phyloP scores from a whole-genome alignment of 2,797 vertebrate species.

The Danio choprae region DNA sequence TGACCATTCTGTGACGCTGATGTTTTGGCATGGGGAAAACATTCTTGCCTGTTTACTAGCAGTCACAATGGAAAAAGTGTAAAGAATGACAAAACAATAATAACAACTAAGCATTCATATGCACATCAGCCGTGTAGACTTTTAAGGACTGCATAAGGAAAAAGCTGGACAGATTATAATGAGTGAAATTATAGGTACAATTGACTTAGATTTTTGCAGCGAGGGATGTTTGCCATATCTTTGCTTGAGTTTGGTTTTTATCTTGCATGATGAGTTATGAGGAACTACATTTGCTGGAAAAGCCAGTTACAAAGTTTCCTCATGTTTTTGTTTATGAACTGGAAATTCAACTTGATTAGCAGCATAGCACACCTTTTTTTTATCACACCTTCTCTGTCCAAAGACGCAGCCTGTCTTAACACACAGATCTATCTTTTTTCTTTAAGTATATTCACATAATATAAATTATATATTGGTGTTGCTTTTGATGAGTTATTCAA shows the following conservation, averaged over 20 bases:
- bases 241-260: not conserved
- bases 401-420: not conserved
- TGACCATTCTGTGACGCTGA: not conserved
- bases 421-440: not conserved
- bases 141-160: not conserved
- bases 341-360: slow-evolving; percentile 10
- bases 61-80: not conserved
- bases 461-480: not conserved
- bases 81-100: not conserved
- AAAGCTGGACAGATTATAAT: not conserved
- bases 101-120: not conserved
- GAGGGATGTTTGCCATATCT: not conserved
- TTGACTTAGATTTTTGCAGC: not conserved
- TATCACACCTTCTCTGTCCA: not conserved
- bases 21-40: slow-evolving; percentile 13
- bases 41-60: not conserved
- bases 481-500: not conserved
- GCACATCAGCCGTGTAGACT: not conserved
- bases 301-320: not conserved
- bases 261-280: not conserved
- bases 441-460: not conserved
- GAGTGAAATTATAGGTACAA: not conserved
- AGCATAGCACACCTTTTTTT: not conserved
- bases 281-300: slow-evolving; percentile 20
- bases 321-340: not conserved